phyloP scores from a whole-genome alignment of 1,140 invertebrate genomes.

The Nomia melanderi region DNA sequence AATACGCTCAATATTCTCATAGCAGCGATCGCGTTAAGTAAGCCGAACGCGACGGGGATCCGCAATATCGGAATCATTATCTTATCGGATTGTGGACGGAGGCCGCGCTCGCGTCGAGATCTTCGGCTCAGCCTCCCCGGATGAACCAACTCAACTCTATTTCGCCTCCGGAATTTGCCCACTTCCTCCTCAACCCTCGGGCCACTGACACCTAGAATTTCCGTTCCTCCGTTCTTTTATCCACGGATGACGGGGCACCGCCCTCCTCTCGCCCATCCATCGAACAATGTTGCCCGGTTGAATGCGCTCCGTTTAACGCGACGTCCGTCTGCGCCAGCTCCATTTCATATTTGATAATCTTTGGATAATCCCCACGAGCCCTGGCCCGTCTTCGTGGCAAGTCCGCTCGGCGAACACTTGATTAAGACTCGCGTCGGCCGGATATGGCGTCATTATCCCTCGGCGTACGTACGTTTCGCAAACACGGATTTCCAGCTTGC shows the following conservation, averaged over 20 bases:
- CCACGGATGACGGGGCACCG: neutral
- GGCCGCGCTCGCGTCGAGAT: neutral
- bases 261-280: neutral
- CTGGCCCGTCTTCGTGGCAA: neutral
- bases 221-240: slow-evolving; percentile 27
- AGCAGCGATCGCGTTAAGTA: no score
- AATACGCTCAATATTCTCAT: no score
- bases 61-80: slow-evolving; percentile 27
- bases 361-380: slow-evolving; percentile 20
- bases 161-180: slow-evolving; percentile 22
- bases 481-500: neutral
- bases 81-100: slow-evolving; percentile 21
- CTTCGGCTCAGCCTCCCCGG: neutral
- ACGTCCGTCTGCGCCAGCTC: neutral
- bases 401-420: neutral
- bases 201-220: slow-evolving; percentile 27
- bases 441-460: slow-evolving; percentile 24
- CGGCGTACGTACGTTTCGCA: neutral
- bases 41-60: neutral
- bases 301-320: slow-evolving; percentile 17
- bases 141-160: slow-evolving; percentile 13
- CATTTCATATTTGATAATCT: slow-evolving; percentile 40
- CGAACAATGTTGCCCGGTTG: slow-evolving; percentile 25
- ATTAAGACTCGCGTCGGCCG: neutral
- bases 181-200: neutral